phyloP scores from a whole-genome alignment of 2,888 invertebrate species.

The Xestia rhomboidea region DNA sequence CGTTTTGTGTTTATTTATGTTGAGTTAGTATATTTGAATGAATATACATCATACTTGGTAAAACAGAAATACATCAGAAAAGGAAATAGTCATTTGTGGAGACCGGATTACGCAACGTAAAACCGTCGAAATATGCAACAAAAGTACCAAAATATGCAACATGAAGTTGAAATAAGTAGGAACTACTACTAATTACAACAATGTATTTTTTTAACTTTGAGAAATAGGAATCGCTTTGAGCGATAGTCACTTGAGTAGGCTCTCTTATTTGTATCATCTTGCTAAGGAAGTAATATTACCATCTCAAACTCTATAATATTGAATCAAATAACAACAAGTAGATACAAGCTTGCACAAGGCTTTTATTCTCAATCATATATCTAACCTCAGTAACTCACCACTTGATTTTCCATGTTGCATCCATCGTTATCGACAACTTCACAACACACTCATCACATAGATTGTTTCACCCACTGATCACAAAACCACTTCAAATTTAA shows the following conservation, averaged over 20 bases:
- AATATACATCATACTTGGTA: not conserved
- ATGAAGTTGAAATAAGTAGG: no score
- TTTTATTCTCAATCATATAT: not conserved
- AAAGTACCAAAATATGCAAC: not conserved
- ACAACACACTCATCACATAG: conserved; percentile 29
- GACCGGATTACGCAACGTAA: not conserved
- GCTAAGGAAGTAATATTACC: no score
- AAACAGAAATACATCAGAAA: not conserved
- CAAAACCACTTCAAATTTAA: conserved; percentile 48
- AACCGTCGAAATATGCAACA: not conserved
- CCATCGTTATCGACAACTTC: conserved; percentile 50
- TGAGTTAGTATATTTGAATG: not conserved
- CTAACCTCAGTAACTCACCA: conserved; percentile 19
- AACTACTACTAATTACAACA: no score
- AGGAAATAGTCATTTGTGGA: not conserved
- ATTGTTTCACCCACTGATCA: conserved; percentile 24
- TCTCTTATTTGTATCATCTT: no score
- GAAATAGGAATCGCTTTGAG: no score
- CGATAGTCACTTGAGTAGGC: no score
- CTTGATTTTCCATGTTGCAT: conserved; percentile 56
- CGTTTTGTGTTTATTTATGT: not conserved
- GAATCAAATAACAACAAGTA: not conserved
- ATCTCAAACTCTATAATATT: not conserved
- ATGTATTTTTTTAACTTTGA: no score
- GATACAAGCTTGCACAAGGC: not conserved